Evolutionary conservation across 2,797 vertebrate genomes (phyloP).

Genomic region (Sebastolobus alascanus): DNA sequence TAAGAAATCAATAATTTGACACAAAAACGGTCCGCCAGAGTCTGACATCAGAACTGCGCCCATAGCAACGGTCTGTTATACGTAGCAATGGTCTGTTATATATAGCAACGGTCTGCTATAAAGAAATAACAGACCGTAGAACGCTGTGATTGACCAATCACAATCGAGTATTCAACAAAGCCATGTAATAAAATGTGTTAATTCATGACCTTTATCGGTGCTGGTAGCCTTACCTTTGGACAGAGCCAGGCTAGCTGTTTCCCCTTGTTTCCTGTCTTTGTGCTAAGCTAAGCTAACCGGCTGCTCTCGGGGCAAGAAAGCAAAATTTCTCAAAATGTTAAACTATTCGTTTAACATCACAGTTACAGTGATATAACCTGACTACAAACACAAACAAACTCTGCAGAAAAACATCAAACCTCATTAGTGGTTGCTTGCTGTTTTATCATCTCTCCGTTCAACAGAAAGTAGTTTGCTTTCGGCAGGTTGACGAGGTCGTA

Average conservation of each 20-base stretch:
- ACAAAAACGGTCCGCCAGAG: too few species aligned
- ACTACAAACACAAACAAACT: neutral
- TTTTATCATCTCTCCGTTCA: fast-evolving
- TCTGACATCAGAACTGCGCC: too few species aligned
- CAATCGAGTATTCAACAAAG: too few species aligned
- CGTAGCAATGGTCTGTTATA: too few species aligned
- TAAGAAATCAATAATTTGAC: too few species aligned
- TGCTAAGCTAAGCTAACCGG: neutral
- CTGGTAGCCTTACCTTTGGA: neutral
- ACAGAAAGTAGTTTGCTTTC: fast-evolving
- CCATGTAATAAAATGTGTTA: too few species aligned
- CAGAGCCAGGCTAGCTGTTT: neutral
- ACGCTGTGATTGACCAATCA: too few species aligned
- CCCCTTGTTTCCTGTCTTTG: neutral
- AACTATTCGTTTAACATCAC: neutral
- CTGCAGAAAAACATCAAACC: conserved; percentile 14
- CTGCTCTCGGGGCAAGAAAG: neutral
- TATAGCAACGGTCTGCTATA: too few species aligned
- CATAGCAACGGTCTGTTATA: too few species aligned
- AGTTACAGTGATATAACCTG: neutral
- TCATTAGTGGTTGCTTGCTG: fast-evolving
- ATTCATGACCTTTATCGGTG: neutral
- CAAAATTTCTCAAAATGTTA: neutral
- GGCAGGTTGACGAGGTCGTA: neutral
- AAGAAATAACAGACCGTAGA: too few species aligned